Conservation (phyloP, 2,113 vertebrate species). For the Nerophis lumbriciformis region DNA sequence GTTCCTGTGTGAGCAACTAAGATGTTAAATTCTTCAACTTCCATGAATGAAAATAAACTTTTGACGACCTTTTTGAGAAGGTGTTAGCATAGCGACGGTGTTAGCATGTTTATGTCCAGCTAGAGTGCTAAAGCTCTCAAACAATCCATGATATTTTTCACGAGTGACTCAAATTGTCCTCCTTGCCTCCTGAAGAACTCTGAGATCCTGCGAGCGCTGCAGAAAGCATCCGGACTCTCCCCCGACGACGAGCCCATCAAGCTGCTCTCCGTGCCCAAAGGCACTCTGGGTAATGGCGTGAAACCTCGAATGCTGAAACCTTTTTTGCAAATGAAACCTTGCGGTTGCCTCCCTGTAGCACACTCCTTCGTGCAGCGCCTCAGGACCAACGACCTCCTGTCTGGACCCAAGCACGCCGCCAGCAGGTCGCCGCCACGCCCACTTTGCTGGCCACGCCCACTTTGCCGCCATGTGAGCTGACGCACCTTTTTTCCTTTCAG, state of each 20-base stretch:
- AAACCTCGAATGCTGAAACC: not conserved
- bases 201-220: slow-evolving; percentile 81
- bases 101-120: too few relatives aligned
- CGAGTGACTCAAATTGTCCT: not conserved
- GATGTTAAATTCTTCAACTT: too few relatives aligned
- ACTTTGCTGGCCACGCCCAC: too few relatives aligned
- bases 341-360: slow-evolving; percentile 27
- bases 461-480: not conserved
- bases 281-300: slow-evolving; percentile 54
- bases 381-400: slow-evolving; percentile 65
- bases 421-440: slow-evolving; percentile 44
- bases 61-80: too few relatives aligned
- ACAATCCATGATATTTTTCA: too few relatives aligned
- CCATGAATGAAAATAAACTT: too few relatives aligned
- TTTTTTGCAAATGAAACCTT: not conserved
- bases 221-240: slow-evolving; percentile 70
- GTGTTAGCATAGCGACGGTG: too few relatives aligned
- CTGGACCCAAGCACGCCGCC: slow-evolving; percentile 73
- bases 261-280: slow-evolving; percentile 64
- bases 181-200: slow-evolving; percentile 72
- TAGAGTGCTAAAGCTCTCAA: too few relatives aligned
- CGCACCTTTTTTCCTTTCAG: slow-evolving; percentile 28
- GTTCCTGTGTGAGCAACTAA: too few relatives aligned
- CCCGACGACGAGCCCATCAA: slow-evolving; percentile 61
- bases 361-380: slow-evolving; percentile 66